Conservation (phyloP, 2,113 vertebrate genomes). For the Euleptes europaea region DNA sequence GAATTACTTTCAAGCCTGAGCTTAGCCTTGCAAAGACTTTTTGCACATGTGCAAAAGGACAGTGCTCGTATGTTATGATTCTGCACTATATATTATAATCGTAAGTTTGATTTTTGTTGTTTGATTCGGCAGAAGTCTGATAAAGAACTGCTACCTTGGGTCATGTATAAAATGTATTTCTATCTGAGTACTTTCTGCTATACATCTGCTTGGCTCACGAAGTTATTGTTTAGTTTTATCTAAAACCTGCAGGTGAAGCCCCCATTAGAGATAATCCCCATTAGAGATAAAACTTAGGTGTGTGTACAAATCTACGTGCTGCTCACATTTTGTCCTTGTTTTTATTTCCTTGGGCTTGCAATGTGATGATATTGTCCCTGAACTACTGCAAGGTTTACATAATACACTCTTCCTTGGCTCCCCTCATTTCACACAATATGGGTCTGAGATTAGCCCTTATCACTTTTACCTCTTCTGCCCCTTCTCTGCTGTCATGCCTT, state of each 20-base stretch:
- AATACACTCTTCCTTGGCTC: no score
- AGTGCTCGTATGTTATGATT: background rate
- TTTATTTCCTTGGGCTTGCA: no score
- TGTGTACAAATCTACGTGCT: background rate
- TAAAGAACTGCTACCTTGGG: background rate
- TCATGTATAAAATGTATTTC: background rate
- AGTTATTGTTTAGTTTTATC: background rate
- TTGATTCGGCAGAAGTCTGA: background rate
- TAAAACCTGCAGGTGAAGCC: background rate
- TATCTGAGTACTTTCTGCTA: background rate
- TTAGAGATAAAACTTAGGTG: background rate
- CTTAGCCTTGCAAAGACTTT: background rate
- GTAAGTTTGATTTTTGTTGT: background rate
- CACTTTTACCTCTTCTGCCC: no score
- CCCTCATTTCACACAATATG: no score
- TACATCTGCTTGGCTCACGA: background rate
- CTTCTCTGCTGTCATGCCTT: no score
- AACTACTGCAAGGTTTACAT: no score
- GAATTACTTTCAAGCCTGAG: background rate
- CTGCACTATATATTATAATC: background rate
- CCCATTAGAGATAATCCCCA: background rate
- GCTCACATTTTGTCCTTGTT: background rate
- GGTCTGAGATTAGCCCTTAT: no score
- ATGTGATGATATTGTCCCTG: no score
- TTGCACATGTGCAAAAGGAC: background rate